Conservation (phyloP, 1,140 invertebrate species). For the Anthonomus grandis region DNA sequence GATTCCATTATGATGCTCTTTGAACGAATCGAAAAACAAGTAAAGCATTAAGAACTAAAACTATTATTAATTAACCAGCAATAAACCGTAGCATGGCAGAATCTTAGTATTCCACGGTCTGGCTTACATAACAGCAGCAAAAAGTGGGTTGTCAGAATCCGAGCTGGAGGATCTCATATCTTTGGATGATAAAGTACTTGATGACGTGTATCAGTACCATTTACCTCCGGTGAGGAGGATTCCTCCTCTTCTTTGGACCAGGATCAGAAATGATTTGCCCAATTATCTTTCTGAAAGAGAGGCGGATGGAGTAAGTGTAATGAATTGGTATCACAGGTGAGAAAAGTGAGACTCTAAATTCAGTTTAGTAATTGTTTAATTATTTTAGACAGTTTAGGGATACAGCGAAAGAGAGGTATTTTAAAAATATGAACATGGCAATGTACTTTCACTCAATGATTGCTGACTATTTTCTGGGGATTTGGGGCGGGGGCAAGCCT, state of each 20-base stretch:
- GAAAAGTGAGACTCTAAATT: background rate
- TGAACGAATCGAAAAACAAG: conserved; percentile 89
- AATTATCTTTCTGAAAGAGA: conserved; percentile 95
- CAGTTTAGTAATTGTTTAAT: conserved; percentile 1
- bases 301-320: conserved; percentile 93
- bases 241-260: conserved; percentile 92
- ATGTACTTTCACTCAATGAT: conserved; percentile 96
- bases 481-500: conserved; percentile 89
- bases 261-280: conserved; percentile 90
- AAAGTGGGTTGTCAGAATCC: conserved; percentile 88
- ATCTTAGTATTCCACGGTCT: conserved; percentile 90
- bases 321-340: conserved; percentile 89
- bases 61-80: background rate
- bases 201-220: conserved; percentile 98
- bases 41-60: conserved; percentile 33
- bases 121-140: conserved; percentile 91
- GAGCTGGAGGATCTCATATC: conserved; percentile 94
- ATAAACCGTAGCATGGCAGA: conserved; percentile 69
- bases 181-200: conserved; percentile 86
- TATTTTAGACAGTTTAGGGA: conserved; percentile 84
- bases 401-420: conserved; percentile 90
- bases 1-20: conserved; percentile 97
- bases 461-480: conserved; percentile 96
- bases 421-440: conserved; percentile 95
- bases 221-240: conserved; percentile 92